A percentile compares a stretch with the other conserved stretches of the same genome.
Conservation (phyloP, 92 coral and sea anemone species). For the Umimayanthus chanpuru region DNA sequence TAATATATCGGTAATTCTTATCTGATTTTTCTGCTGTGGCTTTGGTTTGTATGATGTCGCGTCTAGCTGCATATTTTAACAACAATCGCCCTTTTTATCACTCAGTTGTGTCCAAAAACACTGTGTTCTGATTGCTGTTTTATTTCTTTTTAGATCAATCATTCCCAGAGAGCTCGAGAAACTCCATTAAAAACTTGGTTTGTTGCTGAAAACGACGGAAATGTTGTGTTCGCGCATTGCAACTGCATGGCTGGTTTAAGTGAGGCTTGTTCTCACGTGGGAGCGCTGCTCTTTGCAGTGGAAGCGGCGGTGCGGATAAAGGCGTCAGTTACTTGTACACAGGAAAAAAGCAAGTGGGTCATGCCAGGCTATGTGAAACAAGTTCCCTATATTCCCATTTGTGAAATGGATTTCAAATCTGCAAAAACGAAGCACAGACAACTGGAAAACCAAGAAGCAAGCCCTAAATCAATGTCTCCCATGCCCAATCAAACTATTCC, state of each 20-base stretch:
- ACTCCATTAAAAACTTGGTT: conserved; percentile 49
- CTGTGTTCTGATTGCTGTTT: too few species aligned
- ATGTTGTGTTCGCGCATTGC: conserved; percentile 49
- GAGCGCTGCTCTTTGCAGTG: conserved; percentile 47
- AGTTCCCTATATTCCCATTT: conserved; percentile 28
- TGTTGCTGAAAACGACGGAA: conserved; percentile 38
- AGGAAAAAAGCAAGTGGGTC: conserved; percentile 45
- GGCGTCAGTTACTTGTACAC: conserved; percentile 34
- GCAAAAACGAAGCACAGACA: conserved; percentile 15
- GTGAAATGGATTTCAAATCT: conserved; percentile 39
- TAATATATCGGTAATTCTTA: not conserved
- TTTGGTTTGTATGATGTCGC: too few species aligned
- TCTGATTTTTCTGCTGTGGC: too few species aligned
- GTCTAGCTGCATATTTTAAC: too few species aligned
- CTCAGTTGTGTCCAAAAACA: too few species aligned
- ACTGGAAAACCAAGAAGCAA: not conserved
- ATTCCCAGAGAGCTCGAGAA: conserved; percentile 50
- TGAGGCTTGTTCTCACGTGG: conserved; percentile 56
- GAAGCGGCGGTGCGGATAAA: conserved; percentile 44
- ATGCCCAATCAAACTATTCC: conserved; percentile 30
- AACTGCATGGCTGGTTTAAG: conserved; percentile 52
- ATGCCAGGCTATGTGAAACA: conserved; percentile 46
- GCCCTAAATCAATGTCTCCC: not conserved
- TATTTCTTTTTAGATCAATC: conserved; percentile 33
- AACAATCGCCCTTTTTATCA: too few species aligned